These are phyloP conservation scores for Orthonychiurus folsomi DNA, from an alignment of 2,888 invertebrate genomes.

Conservation along the genomic window DNA sequence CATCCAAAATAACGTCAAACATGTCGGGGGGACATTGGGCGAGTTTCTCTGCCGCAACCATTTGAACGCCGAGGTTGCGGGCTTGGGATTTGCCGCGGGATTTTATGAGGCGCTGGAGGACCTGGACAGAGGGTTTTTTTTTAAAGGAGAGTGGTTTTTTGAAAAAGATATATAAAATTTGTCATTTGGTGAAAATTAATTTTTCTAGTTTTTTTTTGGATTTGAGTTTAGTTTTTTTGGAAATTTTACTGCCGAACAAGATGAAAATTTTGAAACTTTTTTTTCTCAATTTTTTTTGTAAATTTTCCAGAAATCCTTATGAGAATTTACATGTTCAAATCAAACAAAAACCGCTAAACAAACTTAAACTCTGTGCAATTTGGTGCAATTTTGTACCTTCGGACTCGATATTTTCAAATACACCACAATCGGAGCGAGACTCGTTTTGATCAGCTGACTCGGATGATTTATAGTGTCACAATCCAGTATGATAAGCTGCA, in stretches of 20 bases:
- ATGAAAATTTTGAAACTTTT: too few relatives aligned
- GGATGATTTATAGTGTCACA: constrained; percentile 13
- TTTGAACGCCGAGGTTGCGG: constrained; percentile 10
- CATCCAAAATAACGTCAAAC: constrained; percentile 10
- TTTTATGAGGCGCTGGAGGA: constrained; percentile 14
- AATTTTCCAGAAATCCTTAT: too few relatives aligned
- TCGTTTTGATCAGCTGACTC: constrained; percentile 4
- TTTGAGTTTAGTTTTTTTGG: constrained; percentile 9
- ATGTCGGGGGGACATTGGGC: constrained; percentile 8
- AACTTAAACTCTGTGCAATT: neutral
- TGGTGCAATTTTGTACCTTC: constrained; percentile 2
- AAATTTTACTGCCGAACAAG: constrained; percentile 6
- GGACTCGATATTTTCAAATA: constrained; percentile 12
- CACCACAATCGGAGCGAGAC: constrained; percentile 6
- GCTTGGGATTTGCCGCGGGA: constrained; percentile 12
- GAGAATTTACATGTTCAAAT: too few relatives aligned
- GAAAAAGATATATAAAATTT: too few relatives aligned
- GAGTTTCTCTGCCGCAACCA: constrained; percentile 11
- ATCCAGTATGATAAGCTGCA: constrained; percentile 10
- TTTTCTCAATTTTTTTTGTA: too few relatives aligned
- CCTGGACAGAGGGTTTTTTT: too few relatives aligned
- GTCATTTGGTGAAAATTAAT: too few relatives aligned
- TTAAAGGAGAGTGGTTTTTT: too few relatives aligned
- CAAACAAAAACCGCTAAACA: neutral
- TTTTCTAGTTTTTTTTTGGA: too few relatives aligned